phyloP scores from a whole-genome alignment of 2,113 vertebrate species.

The Orcinus orca region DNA sequence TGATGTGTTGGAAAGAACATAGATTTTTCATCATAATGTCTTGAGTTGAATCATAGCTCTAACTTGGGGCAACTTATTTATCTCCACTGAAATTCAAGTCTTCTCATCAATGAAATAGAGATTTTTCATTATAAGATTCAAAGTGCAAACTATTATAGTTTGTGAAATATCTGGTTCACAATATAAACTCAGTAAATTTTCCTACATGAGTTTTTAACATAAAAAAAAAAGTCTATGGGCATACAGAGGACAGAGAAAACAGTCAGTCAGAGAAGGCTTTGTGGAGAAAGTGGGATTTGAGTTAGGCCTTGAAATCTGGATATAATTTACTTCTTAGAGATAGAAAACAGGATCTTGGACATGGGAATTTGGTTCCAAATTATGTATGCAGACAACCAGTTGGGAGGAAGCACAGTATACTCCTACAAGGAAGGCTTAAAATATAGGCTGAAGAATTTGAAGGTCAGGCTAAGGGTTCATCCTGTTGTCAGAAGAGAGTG shows the following conservation, averaged over 20 bases:
- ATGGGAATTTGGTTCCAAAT: not conserved
- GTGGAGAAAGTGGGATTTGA: not conserved
- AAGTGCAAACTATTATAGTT: conserved; percentile 3
- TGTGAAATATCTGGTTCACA: not conserved
- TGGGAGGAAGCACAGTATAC: not conserved
- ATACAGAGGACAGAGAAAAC: not conserved
- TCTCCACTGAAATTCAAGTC: not conserved
- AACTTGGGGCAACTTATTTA: not conserved
- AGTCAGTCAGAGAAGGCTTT: not conserved
- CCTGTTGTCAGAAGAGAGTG: not conserved
- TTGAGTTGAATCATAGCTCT: not conserved
- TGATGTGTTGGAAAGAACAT: not conserved
- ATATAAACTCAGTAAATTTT: not conserved
- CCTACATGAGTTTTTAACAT: not conserved
- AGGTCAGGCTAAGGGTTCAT: not conserved
- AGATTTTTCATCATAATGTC: not conserved
- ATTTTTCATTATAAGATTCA: conserved; percentile 1
- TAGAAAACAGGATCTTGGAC: not conserved
- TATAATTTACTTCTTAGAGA: not conserved
- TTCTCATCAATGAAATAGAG: not conserved
- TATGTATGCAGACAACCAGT: not conserved
- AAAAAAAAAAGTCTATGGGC: not conserved
- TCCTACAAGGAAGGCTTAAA: not conserved
- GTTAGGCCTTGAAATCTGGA: not conserved
- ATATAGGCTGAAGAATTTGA: not conserved